Evolutionary conservation across 2,113 vertebrate genomes (phyloP), one percentile per base, ranked within the genome.

Genomic region (Delphinus delphis): DNA sequence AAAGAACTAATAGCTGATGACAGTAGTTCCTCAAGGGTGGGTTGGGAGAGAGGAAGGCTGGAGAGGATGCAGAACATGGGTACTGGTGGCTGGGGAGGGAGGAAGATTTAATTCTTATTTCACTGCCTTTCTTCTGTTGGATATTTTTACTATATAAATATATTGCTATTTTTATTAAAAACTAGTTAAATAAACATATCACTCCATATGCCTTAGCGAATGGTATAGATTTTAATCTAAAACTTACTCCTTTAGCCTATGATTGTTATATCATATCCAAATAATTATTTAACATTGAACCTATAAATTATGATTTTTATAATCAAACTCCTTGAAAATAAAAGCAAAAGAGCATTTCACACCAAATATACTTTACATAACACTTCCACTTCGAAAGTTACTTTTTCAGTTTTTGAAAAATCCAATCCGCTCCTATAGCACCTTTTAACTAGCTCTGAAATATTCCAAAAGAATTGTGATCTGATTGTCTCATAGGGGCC

Each of bases 331-430:
- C 17, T 82, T 90, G 28, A 76, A 91, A 93, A 67, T 3, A 82
- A 60, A 79, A 93, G 26, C 21, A 70, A 88, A 44, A 50, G 28
- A 67, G 23, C 18, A 83, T 82, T 90, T 93, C 26, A 81, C 9
- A 81, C 31, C 26, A 53, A 62, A 86, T 73, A 85, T 1, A 68
- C 53, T 60, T 80, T 47, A 79, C 8, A 83, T 14, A 65, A 25
- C 6, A 94, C 9, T 74, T 91, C 44, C 3, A 74, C 13, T n/a
- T 63, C 26, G 62, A 33, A 82, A 6, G 20, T 44, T 60, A 53
- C 58, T 82, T 77, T 92, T 17, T 38, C 28, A 86, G 74, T 73
- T 81, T 96, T 83, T 70, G 20, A 89, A 68, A 95, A 84, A 84
- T 71, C 9, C 2, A 14, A 53, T 85, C 13, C 3, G 38, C 5